A percentile compares a stretch with the other conserved stretches of the same genome.
phyloP scores from a whole-genome alignment of 2,113 vertebrate species.

The Eublepharis macularius region DNA sequence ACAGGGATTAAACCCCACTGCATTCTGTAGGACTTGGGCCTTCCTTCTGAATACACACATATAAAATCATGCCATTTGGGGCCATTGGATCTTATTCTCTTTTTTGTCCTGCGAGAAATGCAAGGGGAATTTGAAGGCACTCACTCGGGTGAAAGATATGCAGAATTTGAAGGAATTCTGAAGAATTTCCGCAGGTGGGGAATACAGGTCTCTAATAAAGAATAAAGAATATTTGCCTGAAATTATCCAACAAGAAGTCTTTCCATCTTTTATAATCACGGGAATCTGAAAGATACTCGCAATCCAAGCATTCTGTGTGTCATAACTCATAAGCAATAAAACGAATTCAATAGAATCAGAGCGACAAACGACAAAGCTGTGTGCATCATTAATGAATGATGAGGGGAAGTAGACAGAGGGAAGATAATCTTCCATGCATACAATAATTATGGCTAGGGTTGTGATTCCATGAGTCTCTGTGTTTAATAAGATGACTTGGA shows the following conservation, averaged over 20 bases:
- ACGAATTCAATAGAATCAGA: conserved; percentile 61
- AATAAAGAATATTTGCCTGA: not conserved
- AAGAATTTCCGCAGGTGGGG: too few species aligned
- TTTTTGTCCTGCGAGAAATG: too few species aligned
- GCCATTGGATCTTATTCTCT: too few species aligned
- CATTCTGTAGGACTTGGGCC: too few species aligned
- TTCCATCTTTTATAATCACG: not conserved
- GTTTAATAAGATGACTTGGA: conserved; percentile 60
- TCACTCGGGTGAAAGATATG: too few species aligned
- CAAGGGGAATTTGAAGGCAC: too few species aligned
- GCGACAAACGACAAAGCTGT: conserved; percentile 64
- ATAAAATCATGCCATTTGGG: too few species aligned
- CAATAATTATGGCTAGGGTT: conserved; percentile 59
- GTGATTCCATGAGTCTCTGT: conserved; percentile 45
- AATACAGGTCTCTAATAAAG: too few species aligned
- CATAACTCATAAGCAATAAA: conserved; percentile 64
- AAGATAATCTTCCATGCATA: conserved; percentile 63
- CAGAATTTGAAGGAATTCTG: too few species aligned
- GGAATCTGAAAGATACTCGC: conserved; percentile 33
- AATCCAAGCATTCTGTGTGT: conserved; percentile 46
- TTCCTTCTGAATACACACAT: too few species aligned
- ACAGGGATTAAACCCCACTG: too few species aligned
- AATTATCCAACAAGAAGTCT: not conserved
- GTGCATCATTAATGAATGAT: conserved; percentile 64
- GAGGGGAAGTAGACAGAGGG: conserved; percentile 55